phyloP scores from a whole-genome alignment of 2,797 vertebrate genomes.

The Sebastes nivosus region DNA sequence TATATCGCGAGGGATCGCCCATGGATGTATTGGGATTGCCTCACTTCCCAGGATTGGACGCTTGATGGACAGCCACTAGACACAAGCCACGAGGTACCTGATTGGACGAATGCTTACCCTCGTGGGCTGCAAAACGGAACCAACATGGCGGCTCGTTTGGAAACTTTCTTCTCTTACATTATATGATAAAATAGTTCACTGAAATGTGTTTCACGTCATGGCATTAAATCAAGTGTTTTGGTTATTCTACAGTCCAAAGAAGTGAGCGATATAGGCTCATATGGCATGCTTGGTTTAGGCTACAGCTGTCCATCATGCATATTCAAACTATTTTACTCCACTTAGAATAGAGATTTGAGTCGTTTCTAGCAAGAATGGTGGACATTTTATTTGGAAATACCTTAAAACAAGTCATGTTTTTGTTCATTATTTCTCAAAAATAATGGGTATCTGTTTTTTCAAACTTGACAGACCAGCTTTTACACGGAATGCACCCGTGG shows the following conservation, averaged over 20 bases:
- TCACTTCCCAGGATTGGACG: too few relatives aligned
- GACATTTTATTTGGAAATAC: neutral
- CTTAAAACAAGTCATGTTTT: neutral
- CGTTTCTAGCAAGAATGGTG: neutral
- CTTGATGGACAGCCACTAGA: fast-evolving
- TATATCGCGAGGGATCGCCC: too few relatives aligned
- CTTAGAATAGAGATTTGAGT: fast-evolving
- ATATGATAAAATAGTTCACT: too few relatives aligned
- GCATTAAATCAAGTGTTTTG: neutral
- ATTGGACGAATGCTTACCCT: too few relatives aligned
- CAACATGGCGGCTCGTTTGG: too few relatives aligned
- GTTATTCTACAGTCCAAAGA: neutral
- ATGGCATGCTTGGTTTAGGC: neutral
- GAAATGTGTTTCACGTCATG: too few relatives aligned
- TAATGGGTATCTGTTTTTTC: fast-evolving
- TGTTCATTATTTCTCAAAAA: neutral
- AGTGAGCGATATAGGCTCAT: neutral
- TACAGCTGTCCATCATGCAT: neutral
- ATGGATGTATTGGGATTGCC: too few relatives aligned
- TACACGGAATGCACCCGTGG: constrained; percentile 22
- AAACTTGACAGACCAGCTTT: constrained; percentile 2
- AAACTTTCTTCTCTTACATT: too few relatives aligned
- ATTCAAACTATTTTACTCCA: neutral
- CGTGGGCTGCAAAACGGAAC: too few relatives aligned
- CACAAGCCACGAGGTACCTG: too few relatives aligned